Percentiles rank a stretch among this genome's conserved stretches.
Conservation (phyloP, 2,797 vertebrate genomes). For the Lagocephalus sceleratus region DNA sequence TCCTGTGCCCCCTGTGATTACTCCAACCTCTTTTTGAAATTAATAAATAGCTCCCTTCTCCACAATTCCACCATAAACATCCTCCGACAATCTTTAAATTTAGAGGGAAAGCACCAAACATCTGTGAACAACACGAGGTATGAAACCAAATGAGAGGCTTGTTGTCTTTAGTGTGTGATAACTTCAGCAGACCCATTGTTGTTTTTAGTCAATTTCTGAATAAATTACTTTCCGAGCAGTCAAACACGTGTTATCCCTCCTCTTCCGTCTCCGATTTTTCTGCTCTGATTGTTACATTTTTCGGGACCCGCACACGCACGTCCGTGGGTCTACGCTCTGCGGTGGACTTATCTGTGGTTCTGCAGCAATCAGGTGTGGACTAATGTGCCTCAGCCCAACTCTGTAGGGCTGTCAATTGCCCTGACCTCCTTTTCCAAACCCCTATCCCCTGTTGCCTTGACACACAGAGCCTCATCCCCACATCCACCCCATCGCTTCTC, state of each 20-base stretch:
- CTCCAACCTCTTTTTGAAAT: not conserved
- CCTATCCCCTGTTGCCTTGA: not conserved
- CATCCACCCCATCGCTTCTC: slow-evolving; percentile 2
- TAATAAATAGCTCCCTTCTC: slow-evolving; percentile 3
- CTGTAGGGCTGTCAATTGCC: slow-evolving; percentile 35
- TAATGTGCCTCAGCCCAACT: slow-evolving; percentile 31
- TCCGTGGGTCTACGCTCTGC: slow-evolving; percentile 18
- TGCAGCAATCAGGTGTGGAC: slow-evolving; percentile 37
- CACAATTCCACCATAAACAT: slow-evolving; percentile 15
- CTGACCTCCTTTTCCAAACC: slow-evolving; percentile 41
- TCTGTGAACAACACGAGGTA: too few species aligned
- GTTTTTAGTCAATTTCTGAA: too few species aligned
- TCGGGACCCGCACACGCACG: too few species aligned
- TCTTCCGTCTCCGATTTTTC: too few species aligned
- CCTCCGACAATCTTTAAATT: not conserved
- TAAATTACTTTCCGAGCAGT: too few species aligned
- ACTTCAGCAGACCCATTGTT: too few species aligned
- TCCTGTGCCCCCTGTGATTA: not conserved
- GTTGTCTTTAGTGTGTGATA: too few species aligned
- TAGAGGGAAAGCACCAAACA: too few species aligned
- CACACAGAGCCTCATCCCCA: not conserved
- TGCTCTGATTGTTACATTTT: not conserved
- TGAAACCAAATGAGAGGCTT: too few species aligned
- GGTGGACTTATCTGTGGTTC: slow-evolving; percentile 16
- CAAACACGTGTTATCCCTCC: too few species aligned